Evolutionary conservation across 2,888 invertebrate species (phyloP).

Genomic region (Rhingia campestris): DNA sequence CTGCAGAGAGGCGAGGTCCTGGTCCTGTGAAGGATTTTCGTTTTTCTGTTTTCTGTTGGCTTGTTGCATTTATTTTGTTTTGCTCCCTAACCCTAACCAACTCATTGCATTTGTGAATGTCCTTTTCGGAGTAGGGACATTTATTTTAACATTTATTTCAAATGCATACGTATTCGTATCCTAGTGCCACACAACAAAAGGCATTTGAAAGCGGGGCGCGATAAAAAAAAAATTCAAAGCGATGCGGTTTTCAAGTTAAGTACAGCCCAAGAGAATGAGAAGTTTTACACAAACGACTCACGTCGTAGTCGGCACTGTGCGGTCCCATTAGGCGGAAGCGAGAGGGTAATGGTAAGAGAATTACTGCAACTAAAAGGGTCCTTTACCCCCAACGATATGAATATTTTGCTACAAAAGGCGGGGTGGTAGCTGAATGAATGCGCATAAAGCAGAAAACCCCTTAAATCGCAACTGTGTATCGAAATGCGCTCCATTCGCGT

Average conservation of each 20-base stretch:
- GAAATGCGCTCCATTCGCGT: conserved; percentile 39
- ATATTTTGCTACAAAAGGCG: conserved; percentile 35
- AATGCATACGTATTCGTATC: conserved; percentile 33
- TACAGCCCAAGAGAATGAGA: conserved; percentile 8
- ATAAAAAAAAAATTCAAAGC: conserved; percentile 41
- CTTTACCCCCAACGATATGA: conserved; percentile 43
- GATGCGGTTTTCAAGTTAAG: conserved; percentile 57
- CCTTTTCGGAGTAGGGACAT: conserved; percentile 49
- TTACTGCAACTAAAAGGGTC: conserved; percentile 63
- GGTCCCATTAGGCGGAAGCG: conserved; percentile 54
- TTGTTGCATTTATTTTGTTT: not conserved
- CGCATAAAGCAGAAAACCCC: conserved; percentile 41
- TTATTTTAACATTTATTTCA: conserved; percentile 58
- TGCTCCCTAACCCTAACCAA: conserved; percentile 6
- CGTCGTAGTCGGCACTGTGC: conserved; percentile 34
- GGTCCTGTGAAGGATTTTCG: not conserved
- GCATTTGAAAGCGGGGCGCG: conserved; percentile 12
- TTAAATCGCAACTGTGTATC: conserved; percentile 59
- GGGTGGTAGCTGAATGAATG: conserved; percentile 3
- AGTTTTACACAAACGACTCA: conserved; percentile 54
- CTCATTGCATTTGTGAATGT: conserved; percentile 36
- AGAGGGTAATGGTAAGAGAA: conserved; percentile 21
- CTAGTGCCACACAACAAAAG: conserved; percentile 45
- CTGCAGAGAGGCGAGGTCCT: not conserved
- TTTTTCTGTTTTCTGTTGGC: too few species aligned